phyloP scores from a whole-genome alignment of 2,888 invertebrate species.

The Pristionchus japonicus region DNA sequence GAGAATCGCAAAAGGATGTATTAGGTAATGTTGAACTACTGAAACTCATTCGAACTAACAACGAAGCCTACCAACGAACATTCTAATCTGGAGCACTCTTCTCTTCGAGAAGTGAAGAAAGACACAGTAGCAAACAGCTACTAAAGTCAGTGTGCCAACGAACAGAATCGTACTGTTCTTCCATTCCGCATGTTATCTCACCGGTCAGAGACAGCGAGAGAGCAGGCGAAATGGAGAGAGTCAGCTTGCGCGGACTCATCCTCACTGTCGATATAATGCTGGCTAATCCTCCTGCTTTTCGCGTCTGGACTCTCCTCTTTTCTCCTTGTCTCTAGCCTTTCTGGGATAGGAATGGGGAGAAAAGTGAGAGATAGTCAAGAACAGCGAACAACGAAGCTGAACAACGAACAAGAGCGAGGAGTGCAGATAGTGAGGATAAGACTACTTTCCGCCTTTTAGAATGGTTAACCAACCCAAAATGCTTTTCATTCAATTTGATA shows the following conservation, averaged over 20 bases:
- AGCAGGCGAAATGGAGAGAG: background rate
- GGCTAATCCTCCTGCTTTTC: background rate
- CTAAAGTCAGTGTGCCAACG: slow-evolving; percentile 32
- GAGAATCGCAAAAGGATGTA: too few relatives aligned
- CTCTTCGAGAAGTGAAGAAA: background rate
- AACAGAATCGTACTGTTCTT: background rate
- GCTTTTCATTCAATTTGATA: too few relatives aligned
- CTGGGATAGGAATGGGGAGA: background rate
- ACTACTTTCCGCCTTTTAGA: too few relatives aligned
- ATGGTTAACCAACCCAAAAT: too few relatives aligned
- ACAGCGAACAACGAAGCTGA: background rate
- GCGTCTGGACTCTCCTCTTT: background rate
- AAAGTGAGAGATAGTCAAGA: background rate
- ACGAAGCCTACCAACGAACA: too few relatives aligned
- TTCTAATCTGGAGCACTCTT: too few relatives aligned
- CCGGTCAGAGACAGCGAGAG: background rate
- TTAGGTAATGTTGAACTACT: too few relatives aligned
- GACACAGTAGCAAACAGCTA: background rate
- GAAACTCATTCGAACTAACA: too few relatives aligned
- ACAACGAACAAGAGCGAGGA: slow-evolving; percentile 1
- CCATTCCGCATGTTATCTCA: background rate
- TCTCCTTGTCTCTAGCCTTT: background rate
- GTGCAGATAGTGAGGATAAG: background rate
- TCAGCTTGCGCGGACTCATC: background rate
- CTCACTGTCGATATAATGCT: background rate